Conservation (phyloP, 1,140 invertebrate species). For the Panulirus ornatus region DNA sequence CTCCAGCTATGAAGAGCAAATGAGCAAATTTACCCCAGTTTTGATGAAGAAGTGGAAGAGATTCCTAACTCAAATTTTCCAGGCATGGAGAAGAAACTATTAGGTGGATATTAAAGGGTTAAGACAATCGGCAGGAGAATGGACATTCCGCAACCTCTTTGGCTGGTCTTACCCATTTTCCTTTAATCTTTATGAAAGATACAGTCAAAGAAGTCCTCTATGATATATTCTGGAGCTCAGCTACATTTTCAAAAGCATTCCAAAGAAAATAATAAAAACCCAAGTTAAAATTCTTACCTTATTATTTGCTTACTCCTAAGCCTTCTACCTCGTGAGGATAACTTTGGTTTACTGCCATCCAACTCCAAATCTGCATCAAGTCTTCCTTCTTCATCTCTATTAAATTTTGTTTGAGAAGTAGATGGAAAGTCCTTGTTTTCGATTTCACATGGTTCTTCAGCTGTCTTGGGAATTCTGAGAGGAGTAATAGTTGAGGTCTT, state of each 20-base stretch:
- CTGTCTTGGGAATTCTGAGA: constrained; percentile 25
- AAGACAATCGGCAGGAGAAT: background rate
- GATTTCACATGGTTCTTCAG: background rate
- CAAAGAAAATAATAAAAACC: background rate
- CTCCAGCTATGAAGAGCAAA: no score
- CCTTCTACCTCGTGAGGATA: background rate
- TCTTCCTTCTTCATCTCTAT: background rate
- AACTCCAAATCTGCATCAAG: background rate
- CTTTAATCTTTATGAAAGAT: background rate
- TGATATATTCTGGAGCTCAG: no score
- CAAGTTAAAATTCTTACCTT: background rate
- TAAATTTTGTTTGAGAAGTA: background rate
- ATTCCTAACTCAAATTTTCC: no score
- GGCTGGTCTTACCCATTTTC: background rate
- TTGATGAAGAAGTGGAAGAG: no score
- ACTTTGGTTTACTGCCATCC: background rate
- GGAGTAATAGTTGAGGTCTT: constrained; percentile 30
- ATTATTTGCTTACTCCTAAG: constrained; percentile 13
- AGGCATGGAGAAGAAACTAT: no score
- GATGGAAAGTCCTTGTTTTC: background rate
- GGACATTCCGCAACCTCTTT: background rate
- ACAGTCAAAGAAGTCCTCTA: background rate
- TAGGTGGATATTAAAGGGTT: no score
- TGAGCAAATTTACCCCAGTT: no score
- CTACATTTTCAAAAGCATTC: background rate